Conservation (phyloP, 2,888 invertebrate species). For the Diarsia dahlii region DNA sequence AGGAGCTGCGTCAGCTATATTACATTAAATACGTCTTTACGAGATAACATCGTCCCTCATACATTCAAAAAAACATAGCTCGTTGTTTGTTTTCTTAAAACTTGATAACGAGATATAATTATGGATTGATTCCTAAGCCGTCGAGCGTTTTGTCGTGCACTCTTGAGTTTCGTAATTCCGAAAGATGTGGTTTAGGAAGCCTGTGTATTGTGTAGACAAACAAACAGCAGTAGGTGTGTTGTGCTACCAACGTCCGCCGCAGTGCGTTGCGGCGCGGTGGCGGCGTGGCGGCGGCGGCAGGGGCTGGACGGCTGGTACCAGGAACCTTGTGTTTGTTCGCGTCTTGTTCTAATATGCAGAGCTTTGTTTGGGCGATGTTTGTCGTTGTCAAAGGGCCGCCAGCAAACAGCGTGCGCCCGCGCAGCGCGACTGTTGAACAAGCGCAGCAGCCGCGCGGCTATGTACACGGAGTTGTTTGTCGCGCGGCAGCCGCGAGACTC, state of each 20-base stretch:
- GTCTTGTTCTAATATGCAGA: constrained; percentile 71
- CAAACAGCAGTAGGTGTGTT: constrained; percentile 24
- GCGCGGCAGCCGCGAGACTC: constrained; percentile 20
- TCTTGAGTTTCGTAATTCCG: constrained; percentile 3
- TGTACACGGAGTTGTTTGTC: constrained; percentile 40
- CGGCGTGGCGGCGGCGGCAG: constrained; percentile 13
- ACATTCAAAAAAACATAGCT: constrained; percentile 38
- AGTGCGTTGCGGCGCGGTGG: constrained; percentile 23
- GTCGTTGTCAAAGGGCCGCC: constrained; percentile 64
- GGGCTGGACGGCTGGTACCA: constrained; percentile 49
- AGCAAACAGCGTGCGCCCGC: constrained; percentile 52
- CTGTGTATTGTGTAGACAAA: constrained; percentile 27
- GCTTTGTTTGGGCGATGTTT: constrained; percentile 71
- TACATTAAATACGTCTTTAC: constrained; percentile 62
- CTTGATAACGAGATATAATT: constrained; percentile 24
- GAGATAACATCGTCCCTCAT: constrained; percentile 59
- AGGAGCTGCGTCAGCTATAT: constrained; percentile 53
- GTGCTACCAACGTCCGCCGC: constrained; percentile 29
- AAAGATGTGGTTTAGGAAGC: constrained; percentile 12
- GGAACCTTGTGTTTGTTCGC: constrained; percentile 69
- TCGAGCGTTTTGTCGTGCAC: constrained; percentile 4
- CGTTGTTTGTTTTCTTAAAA: constrained; percentile 20
- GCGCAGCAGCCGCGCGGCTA: constrained; percentile 18
- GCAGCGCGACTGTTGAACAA: constrained; percentile 29
- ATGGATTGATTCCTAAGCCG: constrained; percentile 33